These are phyloP conservation scores for Manacus vitellinus DNA, from an alignment of 2,113 vertebrate genomes.

Conservation along the genomic window DNA sequence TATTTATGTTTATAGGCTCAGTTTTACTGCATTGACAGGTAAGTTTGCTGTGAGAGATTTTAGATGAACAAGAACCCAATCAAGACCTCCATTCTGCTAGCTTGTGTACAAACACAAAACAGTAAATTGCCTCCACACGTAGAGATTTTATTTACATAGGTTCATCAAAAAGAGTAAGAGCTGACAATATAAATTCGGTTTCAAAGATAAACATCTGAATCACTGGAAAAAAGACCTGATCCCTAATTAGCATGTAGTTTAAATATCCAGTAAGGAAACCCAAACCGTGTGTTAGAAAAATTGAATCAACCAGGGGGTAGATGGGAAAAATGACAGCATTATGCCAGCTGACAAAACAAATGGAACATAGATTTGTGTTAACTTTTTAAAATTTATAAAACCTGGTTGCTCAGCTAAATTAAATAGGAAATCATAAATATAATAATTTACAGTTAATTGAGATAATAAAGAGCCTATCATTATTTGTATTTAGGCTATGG, in stretches of 20 bases:
- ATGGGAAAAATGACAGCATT: neutral
- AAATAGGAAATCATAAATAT: neutral
- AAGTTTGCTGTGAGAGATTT: neutral
- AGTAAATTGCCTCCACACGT: neutral
- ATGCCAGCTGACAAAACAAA: neutral
- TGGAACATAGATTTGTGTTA: neutral
- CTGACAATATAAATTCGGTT: neutral
- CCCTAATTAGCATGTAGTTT: neutral
- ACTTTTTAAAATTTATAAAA: neutral
- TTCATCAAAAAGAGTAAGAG: neutral
- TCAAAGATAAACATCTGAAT: neutral
- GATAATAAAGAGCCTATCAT: neutral
- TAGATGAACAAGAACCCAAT: neutral
- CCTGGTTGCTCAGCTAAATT: neutral
- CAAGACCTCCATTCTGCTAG: neutral
- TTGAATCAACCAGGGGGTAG: fast-evolving
- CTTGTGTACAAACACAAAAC: neutral
- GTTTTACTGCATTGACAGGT: neutral
- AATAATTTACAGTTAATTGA: neutral
- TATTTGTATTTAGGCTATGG: neutral
- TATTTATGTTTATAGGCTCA: neutral
- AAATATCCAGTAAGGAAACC: neutral
- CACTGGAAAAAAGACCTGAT: neutral
- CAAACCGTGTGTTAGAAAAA: neutral
- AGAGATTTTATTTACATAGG: neutral